Percentiles rank a stretch among this genome's conserved stretches.
These are phyloP conservation scores for Drosophila kikkawai DNA, from an alignment of 1,140 invertebrate genomes.

Conservation along the genomic window DNA sequence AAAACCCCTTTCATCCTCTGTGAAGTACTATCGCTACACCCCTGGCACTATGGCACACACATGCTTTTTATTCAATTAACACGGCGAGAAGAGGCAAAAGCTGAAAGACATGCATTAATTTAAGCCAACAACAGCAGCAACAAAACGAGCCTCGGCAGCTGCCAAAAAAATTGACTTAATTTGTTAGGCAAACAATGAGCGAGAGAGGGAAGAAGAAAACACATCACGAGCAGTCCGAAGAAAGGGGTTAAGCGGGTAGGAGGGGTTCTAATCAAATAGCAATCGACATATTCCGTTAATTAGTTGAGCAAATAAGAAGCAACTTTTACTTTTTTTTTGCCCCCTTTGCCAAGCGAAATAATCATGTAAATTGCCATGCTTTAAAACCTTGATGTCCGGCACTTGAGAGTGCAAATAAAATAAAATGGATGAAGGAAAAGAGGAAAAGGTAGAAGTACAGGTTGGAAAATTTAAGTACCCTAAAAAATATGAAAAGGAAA, in stretches of 20 bases:
- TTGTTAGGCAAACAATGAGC: conserved; percentile 57
- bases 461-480: neutral
- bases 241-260: conserved; percentile 6
- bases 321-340: conserved; percentile 35
- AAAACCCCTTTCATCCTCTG: neutral
- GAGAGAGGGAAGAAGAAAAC: conserved; percentile 6
- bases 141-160: conserved; percentile 46
- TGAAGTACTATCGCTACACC: neutral
- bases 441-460: too few species aligned
- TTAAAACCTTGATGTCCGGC: conserved; percentile 18
- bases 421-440: neutral
- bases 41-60: conserved; percentile 18
- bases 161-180: conserved; percentile 73
- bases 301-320: conserved; percentile 34
- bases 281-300: conserved; percentile 50
- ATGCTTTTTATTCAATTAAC: conserved; percentile 77
- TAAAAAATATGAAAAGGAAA: neutral
- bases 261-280: conserved; percentile 41
- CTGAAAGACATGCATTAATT: conserved; percentile 61
- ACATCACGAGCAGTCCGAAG: conserved; percentile 23
- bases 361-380: conserved; percentile 38
- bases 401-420: conserved; percentile 2
- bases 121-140: conserved; percentile 54
- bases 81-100: conserved; percentile 38
- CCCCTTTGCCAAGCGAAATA: neutral